These are phyloP conservation scores for Abscondita cerata DNA, from an alignment of 2,888 invertebrate species.

Conservation along the genomic window DNA sequence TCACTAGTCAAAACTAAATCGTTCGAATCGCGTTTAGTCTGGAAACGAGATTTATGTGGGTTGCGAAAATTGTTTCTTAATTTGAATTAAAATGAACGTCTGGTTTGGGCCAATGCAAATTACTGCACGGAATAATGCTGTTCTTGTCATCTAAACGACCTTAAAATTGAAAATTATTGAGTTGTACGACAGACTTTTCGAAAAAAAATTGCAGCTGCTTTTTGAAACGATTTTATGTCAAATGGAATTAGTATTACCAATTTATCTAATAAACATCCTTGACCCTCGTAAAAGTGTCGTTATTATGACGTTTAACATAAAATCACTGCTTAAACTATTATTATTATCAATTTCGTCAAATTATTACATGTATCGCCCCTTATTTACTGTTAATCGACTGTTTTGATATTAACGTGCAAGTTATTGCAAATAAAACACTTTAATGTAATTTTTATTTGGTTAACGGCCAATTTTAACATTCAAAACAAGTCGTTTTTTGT, in stretches of 20 bases:
- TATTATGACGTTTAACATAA: slow-evolving; percentile 25
- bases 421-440: slow-evolving; percentile 50
- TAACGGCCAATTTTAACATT: slow-evolving; percentile 49
- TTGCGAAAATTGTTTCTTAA: slow-evolving; percentile 41
- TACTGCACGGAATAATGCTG: slow-evolving; percentile 23
- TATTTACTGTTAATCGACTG: slow-evolving; percentile 48
- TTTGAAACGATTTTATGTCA: slow-evolving; percentile 12
- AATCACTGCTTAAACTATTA: slow-evolving; percentile 41
- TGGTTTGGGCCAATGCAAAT: slow-evolving; percentile 20
- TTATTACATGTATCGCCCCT: slow-evolving; percentile 48
- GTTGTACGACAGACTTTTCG: slow-evolving; percentile 3
- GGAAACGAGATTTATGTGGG: slow-evolving; percentile 41
- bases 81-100: slow-evolving; percentile 39
- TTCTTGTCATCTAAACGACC: slow-evolving; percentile 27
- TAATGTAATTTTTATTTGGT: slow-evolving; percentile 50
- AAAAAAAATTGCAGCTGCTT: slow-evolving; percentile 8
- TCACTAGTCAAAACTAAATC: neutral
- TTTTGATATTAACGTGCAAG: slow-evolving; percentile 49
- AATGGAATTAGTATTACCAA: slow-evolving; percentile 17
- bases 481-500: slow-evolving; percentile 45
- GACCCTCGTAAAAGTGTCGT: slow-evolving; percentile 30
- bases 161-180: slow-evolving; percentile 26
- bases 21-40: neutral
- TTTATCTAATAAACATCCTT: slow-evolving; percentile 29
- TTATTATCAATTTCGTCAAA: slow-evolving; percentile 47